Percentiles rank a stretch among this genome's conserved stretches.
phyloP scores from a whole-genome alignment of 92 coral and sea anemone genomes.

The Epizoanthus scotinus region DNA sequence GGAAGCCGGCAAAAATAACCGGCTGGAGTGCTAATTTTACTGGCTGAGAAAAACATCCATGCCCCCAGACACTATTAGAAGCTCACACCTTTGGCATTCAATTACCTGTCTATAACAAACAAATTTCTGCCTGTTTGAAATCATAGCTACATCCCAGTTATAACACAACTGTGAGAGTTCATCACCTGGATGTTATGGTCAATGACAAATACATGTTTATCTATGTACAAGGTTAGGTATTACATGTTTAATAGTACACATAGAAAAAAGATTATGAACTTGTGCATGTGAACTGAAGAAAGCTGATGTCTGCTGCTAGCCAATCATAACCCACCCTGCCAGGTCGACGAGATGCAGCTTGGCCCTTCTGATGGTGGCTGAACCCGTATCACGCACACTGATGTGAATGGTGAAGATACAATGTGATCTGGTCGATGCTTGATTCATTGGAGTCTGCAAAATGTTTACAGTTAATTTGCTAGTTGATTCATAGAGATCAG shows the following conservation, averaged over 20 bases:
- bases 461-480: background rate
- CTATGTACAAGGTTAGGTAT: background rate
- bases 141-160: too few species aligned
- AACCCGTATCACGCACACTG: slow-evolving; percentile 84
- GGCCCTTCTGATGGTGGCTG: slow-evolving; percentile 94
- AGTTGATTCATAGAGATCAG: slow-evolving; percentile 4
- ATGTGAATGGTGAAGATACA: slow-evolving; percentile 95
- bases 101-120: too few species aligned
- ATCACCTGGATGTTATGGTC: too few species aligned
- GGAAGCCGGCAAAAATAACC: too few species aligned
- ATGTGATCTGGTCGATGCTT: slow-evolving; percentile 96
- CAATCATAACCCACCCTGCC: slow-evolving; percentile 75
- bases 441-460: slow-evolving; percentile 96
- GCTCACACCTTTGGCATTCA: too few species aligned
- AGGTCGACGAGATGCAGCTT: slow-evolving; percentile 95
- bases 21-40: too few species aligned
- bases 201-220: background rate
- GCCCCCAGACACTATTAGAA: too few species aligned
- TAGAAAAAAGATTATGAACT: background rate
- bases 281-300: background rate
- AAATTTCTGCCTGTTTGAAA: too few species aligned
- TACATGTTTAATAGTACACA: background rate
- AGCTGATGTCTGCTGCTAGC: background rate
- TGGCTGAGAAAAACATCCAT: too few species aligned
- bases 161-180: too few species aligned